These are phyloP conservation scores for Andinoacara biseriatus DNA, from an alignment of 2,113 vertebrate genomes.

Conservation along the genomic window DNA sequence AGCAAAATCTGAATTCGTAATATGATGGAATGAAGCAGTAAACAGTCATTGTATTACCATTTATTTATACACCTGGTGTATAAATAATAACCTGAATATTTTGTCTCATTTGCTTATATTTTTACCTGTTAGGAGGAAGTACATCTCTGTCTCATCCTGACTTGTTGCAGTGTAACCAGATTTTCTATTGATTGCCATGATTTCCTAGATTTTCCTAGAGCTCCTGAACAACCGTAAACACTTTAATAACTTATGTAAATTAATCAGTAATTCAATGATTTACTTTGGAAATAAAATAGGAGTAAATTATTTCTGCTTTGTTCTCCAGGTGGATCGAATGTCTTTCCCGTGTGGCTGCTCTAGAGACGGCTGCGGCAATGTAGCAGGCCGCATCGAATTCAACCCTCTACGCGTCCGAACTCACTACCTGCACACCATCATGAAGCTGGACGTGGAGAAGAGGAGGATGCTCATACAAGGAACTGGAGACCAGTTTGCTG, in stretches of 20 bases:
- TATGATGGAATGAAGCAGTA: not conserved
- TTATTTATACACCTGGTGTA: constrained; percentile 11
- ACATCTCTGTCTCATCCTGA: constrained; percentile 15
- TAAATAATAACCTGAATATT: constrained; percentile 15
- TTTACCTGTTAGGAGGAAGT: constrained; percentile 22
- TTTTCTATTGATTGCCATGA: constrained; percentile 16
- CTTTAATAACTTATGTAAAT: constrained; percentile 14
- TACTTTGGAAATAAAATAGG: not conserved
- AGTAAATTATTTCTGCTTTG: not conserved
- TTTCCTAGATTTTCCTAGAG: constrained; percentile 14
- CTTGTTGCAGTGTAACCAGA: constrained; percentile 18
- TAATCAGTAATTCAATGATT: constrained; percentile 11
- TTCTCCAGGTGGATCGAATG: constrained; percentile 93
- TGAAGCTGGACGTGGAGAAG: constrained; percentile 95
- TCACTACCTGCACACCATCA: constrained; percentile 97
- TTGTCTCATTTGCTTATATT: constrained; percentile 13
- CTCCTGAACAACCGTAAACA: constrained; percentile 14
- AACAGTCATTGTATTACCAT: not conserved
- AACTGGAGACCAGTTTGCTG: constrained; percentile 48
- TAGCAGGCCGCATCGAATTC: constrained; percentile 93
- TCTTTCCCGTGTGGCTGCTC: constrained; percentile 98
- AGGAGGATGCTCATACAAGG: constrained; percentile 79
- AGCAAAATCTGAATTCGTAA: not conserved
- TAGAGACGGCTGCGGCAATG: constrained; percentile 92
- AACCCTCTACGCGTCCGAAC: constrained; percentile 95